These are phyloP conservation scores for Chionoecetes opilio DNA, from an alignment of 1,140 invertebrate genomes.

Conservation along the genomic window DNA sequence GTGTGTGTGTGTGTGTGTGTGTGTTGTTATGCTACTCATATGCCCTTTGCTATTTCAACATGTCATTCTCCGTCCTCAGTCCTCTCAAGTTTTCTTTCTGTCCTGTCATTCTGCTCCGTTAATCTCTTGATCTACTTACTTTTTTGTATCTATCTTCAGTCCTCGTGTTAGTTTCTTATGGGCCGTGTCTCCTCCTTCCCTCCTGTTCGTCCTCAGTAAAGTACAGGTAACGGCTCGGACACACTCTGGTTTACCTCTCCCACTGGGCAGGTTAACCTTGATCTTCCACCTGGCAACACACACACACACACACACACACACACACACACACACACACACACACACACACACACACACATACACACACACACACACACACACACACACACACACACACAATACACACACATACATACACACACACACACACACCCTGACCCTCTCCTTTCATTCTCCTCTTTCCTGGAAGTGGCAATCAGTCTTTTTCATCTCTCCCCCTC, in stretches of 20 bases:
- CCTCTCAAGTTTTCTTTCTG: background rate
- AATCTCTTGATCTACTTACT: background rate
- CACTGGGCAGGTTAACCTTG: background rate
- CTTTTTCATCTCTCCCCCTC: background rate
- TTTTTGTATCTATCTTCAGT: background rate
- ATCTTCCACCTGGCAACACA: constrained; percentile 27
- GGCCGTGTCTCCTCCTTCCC: background rate
- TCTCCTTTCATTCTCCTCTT: background rate
- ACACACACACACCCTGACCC: constrained; percentile 12
- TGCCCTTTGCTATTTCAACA: background rate
- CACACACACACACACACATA: constrained; percentile 6
- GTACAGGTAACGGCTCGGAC: background rate
- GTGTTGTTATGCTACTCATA: background rate
- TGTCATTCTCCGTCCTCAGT: background rate
- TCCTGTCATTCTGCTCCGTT: background rate
- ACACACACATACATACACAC: constrained; percentile 8
- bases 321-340: constrained; percentile 17
- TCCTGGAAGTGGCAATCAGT: background rate
- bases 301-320: constrained; percentile 6
- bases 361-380: constrained; percentile 4
- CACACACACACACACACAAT: background rate
- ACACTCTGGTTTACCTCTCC: constrained; percentile 18
- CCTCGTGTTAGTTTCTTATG: background rate
- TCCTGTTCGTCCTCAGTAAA: constrained; percentile 5
- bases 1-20: constrained; percentile 27